Conservation (phyloP, 1,140 invertebrate genomes). For the Paramacrobiotus metropolitanus region DNA sequence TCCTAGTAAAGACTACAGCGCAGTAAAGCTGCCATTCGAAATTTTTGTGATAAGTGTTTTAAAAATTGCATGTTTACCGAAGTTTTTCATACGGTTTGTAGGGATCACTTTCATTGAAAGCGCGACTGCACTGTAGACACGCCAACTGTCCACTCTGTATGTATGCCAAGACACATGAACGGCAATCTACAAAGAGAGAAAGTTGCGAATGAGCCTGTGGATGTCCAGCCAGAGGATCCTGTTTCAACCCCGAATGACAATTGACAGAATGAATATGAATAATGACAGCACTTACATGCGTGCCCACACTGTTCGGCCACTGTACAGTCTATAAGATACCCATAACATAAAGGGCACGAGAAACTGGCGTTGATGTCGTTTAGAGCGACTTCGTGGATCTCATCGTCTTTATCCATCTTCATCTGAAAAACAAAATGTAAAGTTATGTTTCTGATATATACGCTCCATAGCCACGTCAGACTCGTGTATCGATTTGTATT, state of each 20-base stretch:
- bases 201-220: too few relatives aligned
- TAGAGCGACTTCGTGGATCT: background rate
- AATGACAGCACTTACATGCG: background rate
- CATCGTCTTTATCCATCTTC: background rate
- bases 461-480: too few relatives aligned
- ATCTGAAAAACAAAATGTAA: too few relatives aligned
- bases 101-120: background rate
- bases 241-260: background rate
- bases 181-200: constrained; percentile 2
- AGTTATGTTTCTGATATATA: too few relatives aligned
- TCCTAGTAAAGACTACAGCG: too few relatives aligned
- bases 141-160: background rate
- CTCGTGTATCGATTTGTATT: too few relatives aligned
- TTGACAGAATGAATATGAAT: background rate
- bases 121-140: background rate
- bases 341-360: background rate
- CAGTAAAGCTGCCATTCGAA: too few relatives aligned
- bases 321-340: background rate
- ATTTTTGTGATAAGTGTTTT: too few relatives aligned
- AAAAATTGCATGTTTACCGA: background rate
- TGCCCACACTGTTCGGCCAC: background rate
- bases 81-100: background rate
- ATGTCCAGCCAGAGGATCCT: too few relatives aligned
- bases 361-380: background rate
- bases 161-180: background rate